These are phyloP conservation scores for Xestia xanthographa DNA, from an alignment of 2,888 invertebrate genomes.

Conservation along the genomic window DNA sequence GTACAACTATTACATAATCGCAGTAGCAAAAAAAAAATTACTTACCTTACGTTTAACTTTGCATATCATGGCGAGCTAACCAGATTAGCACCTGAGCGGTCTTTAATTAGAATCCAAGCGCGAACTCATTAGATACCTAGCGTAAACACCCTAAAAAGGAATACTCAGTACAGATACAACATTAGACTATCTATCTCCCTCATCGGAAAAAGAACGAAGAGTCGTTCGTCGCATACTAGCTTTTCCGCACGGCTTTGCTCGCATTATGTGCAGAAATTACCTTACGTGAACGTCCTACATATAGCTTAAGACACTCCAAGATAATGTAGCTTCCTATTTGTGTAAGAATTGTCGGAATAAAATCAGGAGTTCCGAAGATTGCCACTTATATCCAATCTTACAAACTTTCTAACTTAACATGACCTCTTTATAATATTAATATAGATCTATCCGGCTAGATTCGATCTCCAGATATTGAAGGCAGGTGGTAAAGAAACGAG, in stretches of 20 bases:
- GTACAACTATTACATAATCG: background rate
- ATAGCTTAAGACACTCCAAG: background rate
- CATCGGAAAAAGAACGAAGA: conserved; percentile 20
- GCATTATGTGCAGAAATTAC: background rate
- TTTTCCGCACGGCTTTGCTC: background rate
- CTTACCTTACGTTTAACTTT: background rate
- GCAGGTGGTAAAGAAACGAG: conserved; percentile 34
- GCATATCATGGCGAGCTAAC: conserved; percentile 18
- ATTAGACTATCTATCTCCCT: conserved; percentile 8
- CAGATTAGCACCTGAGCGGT: conserved; percentile 23
- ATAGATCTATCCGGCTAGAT: background rate
- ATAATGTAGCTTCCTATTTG: background rate
- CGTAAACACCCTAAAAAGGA: background rate
- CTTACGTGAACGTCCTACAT: background rate
- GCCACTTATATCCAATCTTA: background rate
- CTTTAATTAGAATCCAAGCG: conserved; percentile 37
- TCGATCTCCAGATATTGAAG: conserved; percentile 5
- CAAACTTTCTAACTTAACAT: background rate
- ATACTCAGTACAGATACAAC: background rate
- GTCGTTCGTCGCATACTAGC: background rate
- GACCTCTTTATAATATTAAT: background rate
- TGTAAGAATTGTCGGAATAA: background rate
- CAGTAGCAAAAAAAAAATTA: background rate
- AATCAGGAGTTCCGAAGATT: background rate
- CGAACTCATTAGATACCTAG: conserved; percentile 25